Conservation (phyloP, 1,140 invertebrate genomes). For the silkworm (Bombyx mori) region ASM3026992v2 NC_085119.1:8376001-8376500, state of each 20-base stretch:
- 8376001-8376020: too few relatives aligned
- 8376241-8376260: slow-evolving; percentile 69
- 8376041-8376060: too few relatives aligned
- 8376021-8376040: too few relatives aligned
- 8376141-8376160: too few relatives aligned
- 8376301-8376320: slow-evolving; percentile 90
- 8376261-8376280: slow-evolving; percentile 86
- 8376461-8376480: neutral
- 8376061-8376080: too few relatives aligned
- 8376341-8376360: slow-evolving; percentile 87
- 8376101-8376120: too few relatives aligned
- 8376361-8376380: slow-evolving; percentile 83
- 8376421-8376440: neutral
- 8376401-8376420: slow-evolving; percentile 71
- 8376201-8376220: neutral
- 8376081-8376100: too few relatives aligned
- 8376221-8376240: neutral
- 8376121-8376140: too few relatives aligned
- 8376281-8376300: slow-evolving; percentile 91
- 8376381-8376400: slow-evolving; percentile 85
- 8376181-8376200: too few relatives aligned
- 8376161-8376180: too few relatives aligned
- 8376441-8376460: neutral
- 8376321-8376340: slow-evolving; percentile 88
- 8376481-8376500: neutral